Evolutionary conservation across 2,797 vertebrate genomes (phyloP).

Genomic region (Coracias cyanogaster): DNA sequence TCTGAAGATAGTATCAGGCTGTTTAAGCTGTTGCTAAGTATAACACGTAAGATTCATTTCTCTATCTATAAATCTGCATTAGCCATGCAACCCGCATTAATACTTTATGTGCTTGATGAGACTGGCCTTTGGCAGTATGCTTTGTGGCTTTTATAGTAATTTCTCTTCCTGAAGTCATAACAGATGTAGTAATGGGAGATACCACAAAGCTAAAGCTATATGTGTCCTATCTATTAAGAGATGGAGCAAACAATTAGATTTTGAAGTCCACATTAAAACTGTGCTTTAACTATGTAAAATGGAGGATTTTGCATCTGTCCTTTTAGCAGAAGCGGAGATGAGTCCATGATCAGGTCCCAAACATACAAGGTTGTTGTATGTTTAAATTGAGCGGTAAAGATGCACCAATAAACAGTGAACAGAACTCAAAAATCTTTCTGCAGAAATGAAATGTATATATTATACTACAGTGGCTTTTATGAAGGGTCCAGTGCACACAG

Average conservation of each 20-base stretch:
- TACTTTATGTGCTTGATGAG: conserved; percentile 27
- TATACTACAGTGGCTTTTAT: neutral
- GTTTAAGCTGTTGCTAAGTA: conserved; percentile 67
- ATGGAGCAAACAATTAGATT: neutral
- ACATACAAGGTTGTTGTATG: neutral
- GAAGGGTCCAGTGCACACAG: neutral
- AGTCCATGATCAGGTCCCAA: neutral
- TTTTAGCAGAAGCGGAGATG: neutral
- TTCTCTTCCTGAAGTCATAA: neutral
- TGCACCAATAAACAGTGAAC: neutral
- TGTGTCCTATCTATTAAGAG: neutral
- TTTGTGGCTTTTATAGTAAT: conserved; percentile 24
- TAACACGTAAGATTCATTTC: conserved; percentile 51
- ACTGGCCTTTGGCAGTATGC: neutral
- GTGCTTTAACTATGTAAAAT: neutral
- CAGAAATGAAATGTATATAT: neutral
- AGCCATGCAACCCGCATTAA: conserved; percentile 24
- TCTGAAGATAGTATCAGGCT: conserved; percentile 48
- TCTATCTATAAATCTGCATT: conserved; percentile 48
- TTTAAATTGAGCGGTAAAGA: neutral
- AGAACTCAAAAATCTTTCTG: neutral
- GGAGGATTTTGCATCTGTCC: neutral
- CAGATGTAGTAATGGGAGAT: neutral
- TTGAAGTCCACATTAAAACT: neutral
- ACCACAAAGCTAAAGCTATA: neutral